phyloP scores from a whole-genome alignment of 2,113 vertebrate genomes.

The Tamias sibiricus region DNA sequence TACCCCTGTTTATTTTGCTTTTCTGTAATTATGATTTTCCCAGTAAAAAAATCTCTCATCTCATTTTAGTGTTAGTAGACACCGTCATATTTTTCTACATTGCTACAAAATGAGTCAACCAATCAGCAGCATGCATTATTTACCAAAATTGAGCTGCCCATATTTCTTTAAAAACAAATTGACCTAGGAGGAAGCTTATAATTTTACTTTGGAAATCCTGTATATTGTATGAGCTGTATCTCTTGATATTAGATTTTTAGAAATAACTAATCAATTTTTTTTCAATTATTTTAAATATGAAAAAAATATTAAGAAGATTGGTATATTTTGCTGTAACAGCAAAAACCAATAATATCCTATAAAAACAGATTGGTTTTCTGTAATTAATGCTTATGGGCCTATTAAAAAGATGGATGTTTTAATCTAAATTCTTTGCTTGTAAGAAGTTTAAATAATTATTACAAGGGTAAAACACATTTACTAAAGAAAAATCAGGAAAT shows the following conservation, averaged over 20 bases:
- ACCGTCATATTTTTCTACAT: slow-evolving; percentile 39
- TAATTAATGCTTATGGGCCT: slow-evolving; percentile 41
- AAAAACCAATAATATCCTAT: slow-evolving; percentile 16
- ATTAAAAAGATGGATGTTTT: slow-evolving; percentile 46
- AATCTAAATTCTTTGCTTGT: slow-evolving; percentile 35
- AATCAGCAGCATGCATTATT: neutral
- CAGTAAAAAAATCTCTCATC: slow-evolving; percentile 41
- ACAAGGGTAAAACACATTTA: neutral
- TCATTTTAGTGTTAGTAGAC: neutral
- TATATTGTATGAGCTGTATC: slow-evolving; percentile 45
- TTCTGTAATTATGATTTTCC: slow-evolving; percentile 19
- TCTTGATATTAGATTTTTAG: slow-evolving; percentile 40
- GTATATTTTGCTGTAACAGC: neutral
- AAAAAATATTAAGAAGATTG: neutral
- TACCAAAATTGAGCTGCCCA: neutral
- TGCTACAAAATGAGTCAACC: slow-evolving; percentile 11
- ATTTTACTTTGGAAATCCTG: neutral
- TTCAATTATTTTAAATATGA: slow-evolving; percentile 11
- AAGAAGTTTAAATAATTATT: slow-evolving; percentile 22
- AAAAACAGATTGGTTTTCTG: slow-evolving; percentile 46
- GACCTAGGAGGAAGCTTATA: neutral
- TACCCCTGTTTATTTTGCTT: slow-evolving; percentile 40
- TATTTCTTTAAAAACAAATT: slow-evolving; percentile 53
- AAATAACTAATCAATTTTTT: neutral
- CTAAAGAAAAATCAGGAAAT: slow-evolving; percentile 32